These are phyloP conservation scores for Prionchulus punctatus DNA, from an alignment of 2,888 invertebrate species.

Conservation along the genomic window DNA sequence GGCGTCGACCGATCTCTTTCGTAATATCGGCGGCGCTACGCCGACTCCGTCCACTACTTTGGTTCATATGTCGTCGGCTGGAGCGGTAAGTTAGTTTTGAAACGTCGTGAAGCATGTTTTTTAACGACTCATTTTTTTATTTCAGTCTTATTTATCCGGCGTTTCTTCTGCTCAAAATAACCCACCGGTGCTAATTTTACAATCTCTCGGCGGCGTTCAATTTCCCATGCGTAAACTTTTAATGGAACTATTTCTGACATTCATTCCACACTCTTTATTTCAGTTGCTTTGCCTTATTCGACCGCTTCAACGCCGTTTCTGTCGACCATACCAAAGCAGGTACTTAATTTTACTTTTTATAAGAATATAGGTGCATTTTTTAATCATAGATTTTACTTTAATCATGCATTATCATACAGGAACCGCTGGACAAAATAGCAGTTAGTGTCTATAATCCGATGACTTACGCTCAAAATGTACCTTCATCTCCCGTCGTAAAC, in stretches of 20 bases:
- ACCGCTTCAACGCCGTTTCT: background rate
- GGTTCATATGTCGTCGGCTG: background rate
- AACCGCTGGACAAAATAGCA: too few species aligned
- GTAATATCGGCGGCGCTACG: background rate
- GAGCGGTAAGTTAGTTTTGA: background rate
- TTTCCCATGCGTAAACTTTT: background rate
- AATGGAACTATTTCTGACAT: background rate
- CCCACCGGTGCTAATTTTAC: background rate
- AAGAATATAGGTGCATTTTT: too few species aligned
- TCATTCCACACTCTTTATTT: background rate
- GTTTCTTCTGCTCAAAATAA: background rate
- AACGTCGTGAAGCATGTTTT: too few species aligned
- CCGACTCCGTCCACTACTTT: background rate
- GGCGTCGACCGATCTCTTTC: background rate
- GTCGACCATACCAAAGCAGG: background rate
- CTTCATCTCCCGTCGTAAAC: too few species aligned
- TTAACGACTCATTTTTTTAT: too few species aligned
- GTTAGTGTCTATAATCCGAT: too few species aligned
- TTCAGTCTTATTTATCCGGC: background rate
- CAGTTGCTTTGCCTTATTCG: constrained; percentile 1
- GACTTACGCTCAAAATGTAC: too few species aligned
- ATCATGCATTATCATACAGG: too few species aligned
- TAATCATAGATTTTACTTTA: too few species aligned
- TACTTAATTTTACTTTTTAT: too few species aligned
- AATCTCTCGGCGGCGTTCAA: background rate